Base-by-base conservation (phyloP, 1,140 invertebrate species). In the Drosophila prosaltans region DNA sequence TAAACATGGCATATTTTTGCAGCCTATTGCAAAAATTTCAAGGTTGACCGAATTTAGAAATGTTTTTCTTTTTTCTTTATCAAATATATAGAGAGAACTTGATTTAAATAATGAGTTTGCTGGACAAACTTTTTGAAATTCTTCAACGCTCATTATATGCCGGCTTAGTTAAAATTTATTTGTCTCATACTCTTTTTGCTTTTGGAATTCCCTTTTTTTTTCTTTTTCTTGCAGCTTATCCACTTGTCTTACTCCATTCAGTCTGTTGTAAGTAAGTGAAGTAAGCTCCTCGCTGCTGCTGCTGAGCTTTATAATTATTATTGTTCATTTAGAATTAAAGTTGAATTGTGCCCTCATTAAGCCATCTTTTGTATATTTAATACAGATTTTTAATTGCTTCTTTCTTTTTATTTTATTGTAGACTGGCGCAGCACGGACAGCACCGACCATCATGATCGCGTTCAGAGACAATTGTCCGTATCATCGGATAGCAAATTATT, bases 401-500 rank as follows among this genome's bases (percentile, higher is more conserved):
- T 48, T 21, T 24, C 7, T 41, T 55, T 45, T 69, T 39, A 80
- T 84, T 68, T 83, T 63, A 83, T 92, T 92, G 70, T 93, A 96
- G 95, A 96, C 93, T 97, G 96, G 96, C 89, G 91, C 81, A 95
- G 96, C 91, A 95, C 95, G 90, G 94, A 95, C 76, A 94, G 95
- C 76, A 94, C 95, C 90, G 90, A 91, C 83, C 90, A 91, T 63
- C 96, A 96, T 81, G 95, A 96, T 80, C 95, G 96, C 81, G 97
- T 98, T 69, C 95, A 97, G 85, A 94, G 97, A 81, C 97, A 98
- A 92, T 94, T 97, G 78, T 97, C 97, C 24, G 97, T 98, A 73
- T 97, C 97, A 60, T 97, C 96, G 78, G 97, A 98, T 94, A 97
- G 97, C 65, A 97, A 98, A 92, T 94, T 98, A 58, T 93, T 98